Conservation (phyloP, 1,140 invertebrate genomes). For the Dendrolimus punctatus region DNA sequence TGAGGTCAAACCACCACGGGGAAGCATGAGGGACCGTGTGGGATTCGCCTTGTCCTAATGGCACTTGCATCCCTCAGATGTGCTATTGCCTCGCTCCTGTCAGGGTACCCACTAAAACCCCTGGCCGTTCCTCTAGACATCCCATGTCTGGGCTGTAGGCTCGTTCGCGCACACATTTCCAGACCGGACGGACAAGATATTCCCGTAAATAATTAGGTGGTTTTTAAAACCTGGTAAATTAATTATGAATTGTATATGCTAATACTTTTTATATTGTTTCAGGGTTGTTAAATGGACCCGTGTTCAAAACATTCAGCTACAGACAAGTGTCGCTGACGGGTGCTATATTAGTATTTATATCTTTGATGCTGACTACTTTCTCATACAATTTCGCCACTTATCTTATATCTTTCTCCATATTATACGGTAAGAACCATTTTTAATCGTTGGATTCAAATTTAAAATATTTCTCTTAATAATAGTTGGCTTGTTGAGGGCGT, state of each 20-base stretch:
- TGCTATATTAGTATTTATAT: slow-evolving; percentile 68
- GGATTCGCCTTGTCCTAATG: no score
- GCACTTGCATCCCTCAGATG: no score
- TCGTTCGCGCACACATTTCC: no score
- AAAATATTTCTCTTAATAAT: no score
- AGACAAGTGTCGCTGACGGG: slow-evolving; percentile 76
- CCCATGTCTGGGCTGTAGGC: no score
- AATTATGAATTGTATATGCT: neutral
- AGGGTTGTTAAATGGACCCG: slow-evolving; percentile 78
- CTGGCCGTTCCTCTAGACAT: no score
- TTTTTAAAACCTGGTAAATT: neutral
- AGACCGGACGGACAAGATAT: neutral
- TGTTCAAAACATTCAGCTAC: slow-evolving; percentile 76
- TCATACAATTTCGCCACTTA: slow-evolving; percentile 74
- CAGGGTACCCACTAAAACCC: no score
- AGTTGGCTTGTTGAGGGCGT: no score
- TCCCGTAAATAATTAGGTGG: slow-evolving; percentile 7
- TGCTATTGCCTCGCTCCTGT: no score
- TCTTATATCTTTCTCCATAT: slow-evolving; percentile 73
- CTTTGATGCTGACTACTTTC: slow-evolving; percentile 72
- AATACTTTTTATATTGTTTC: slow-evolving; percentile 20
- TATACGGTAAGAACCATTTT: slow-evolving; percentile 68
- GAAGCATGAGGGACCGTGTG: no score
- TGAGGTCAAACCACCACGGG: no score
- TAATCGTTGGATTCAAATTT: neutral